Conservation (phyloP, 1,140 invertebrate species). For the Anthonomus grandis region DNA sequence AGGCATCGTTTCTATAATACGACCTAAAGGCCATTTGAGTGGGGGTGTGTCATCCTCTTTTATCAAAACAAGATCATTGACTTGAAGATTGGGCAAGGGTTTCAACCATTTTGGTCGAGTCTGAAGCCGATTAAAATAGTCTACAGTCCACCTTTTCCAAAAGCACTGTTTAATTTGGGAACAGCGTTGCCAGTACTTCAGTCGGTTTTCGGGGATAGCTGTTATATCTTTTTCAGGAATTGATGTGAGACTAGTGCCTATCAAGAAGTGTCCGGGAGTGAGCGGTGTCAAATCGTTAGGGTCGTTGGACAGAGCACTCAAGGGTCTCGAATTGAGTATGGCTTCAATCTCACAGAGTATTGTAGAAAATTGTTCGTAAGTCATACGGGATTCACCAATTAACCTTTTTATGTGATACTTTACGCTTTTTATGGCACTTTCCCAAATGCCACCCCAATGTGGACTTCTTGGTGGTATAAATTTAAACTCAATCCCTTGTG, state of each 20-base stretch:
- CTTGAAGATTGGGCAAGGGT: conserved; percentile 13
- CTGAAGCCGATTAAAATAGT: conserved; percentile 33
- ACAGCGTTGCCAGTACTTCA: conserved; percentile 6
- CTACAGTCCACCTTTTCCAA: conserved; percentile 33
- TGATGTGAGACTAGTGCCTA: conserved; percentile 36
- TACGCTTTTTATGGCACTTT: conserved; percentile 35
- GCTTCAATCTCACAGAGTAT: conserved; percentile 34
- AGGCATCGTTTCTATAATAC: conserved; percentile 18
- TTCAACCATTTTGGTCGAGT: conserved; percentile 30
- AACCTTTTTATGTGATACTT: conserved; percentile 41
- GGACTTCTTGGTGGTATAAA: conserved; percentile 38
- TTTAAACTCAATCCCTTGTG: conserved; percentile 23
- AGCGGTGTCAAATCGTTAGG: conserved; percentile 32
- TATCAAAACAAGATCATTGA: conserved; percentile 40
- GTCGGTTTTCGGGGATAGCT: conserved; percentile 20
- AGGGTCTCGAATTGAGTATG: conserved; percentile 42
- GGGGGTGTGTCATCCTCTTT: conserved; percentile 44
- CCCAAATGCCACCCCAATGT: conserved; percentile 38
- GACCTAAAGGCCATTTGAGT: conserved; percentile 38
- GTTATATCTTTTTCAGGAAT: conserved; percentile 25
- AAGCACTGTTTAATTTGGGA: conserved; percentile 25
- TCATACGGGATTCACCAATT: conserved; percentile 36
- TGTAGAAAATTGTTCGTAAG: conserved; percentile 38
- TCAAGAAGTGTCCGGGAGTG: conserved; percentile 48
- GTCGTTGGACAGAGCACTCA: conserved; percentile 36